A percentile compares a stretch with the other conserved stretches of the same genome.
Evolutionary conservation across 2,113 vertebrate genomes (phyloP).

Genomic region (Polypterus senegalus): DNA sequence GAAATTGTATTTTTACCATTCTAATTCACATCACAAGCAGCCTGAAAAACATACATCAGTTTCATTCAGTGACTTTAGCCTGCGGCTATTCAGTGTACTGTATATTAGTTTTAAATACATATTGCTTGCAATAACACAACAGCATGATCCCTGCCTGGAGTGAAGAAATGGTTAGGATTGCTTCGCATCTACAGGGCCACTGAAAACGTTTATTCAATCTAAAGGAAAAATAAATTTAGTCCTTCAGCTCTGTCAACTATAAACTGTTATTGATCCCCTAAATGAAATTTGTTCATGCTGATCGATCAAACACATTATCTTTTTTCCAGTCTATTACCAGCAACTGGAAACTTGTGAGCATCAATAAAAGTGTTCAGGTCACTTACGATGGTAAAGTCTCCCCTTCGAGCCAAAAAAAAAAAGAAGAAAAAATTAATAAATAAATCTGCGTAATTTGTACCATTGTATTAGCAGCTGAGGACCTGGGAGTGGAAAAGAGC

Average conservation of each 20-base stretch:
- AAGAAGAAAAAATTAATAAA: too few relatives aligned
- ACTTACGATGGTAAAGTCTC: slow-evolving; percentile 55
- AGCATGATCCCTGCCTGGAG: slow-evolving; percentile 49
- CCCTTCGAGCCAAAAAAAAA: slow-evolving; percentile 30
- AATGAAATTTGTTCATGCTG: slow-evolving; percentile 98
- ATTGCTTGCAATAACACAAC: slow-evolving; percentile 59
- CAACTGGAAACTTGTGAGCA: slow-evolving; percentile 76
- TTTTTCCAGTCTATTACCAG: slow-evolving; percentile 87
- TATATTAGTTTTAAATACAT: slow-evolving; percentile 83
- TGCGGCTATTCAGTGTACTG: slow-evolving; percentile 50
- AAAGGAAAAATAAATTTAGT: slow-evolving; percentile 84
- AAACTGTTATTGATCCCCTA: slow-evolving; percentile 98
- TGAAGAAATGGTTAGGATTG: slow-evolving; percentile 48
- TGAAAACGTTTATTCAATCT: slow-evolving; percentile 86
- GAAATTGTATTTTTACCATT: slow-evolving; percentile 62
- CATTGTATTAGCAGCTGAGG: slow-evolving; percentile 57
- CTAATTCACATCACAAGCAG: slow-evolving; percentile 55
- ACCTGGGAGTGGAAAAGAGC: slow-evolving; percentile 20
- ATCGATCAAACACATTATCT: slow-evolving; percentile 99
- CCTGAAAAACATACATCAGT: slow-evolving; percentile 55
- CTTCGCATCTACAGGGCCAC: slow-evolving; percentile 51
- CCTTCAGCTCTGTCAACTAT: slow-evolving; percentile 88
- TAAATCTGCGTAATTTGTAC: slow-evolving; percentile 43
- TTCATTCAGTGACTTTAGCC: slow-evolving; percentile 61
- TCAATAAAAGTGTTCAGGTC: slow-evolving; percentile 72